A percentile compares a stretch with the other conserved stretches of the same genome.
These are phyloP conservation scores for Nematostella vectensis DNA, from an alignment of 92 coral and sea anemone species.

Conservation along the genomic window DNA sequence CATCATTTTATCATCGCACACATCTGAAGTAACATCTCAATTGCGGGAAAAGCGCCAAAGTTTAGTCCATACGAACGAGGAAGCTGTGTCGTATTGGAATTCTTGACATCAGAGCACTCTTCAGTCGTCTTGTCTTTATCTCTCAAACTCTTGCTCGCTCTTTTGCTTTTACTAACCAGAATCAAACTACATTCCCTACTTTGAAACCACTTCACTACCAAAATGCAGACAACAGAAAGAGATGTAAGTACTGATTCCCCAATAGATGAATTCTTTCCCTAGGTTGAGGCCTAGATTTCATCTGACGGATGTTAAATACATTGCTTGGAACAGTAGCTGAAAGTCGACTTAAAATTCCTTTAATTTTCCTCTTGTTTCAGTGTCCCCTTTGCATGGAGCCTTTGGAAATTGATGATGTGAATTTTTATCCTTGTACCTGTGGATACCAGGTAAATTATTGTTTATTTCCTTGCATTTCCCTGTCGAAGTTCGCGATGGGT, in stretches of 20 bases:
- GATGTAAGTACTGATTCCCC: slow-evolving; percentile 27
- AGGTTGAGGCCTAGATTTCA: no score
- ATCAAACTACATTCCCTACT: neutral
- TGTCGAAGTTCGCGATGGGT: no score
- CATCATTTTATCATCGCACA: neutral
- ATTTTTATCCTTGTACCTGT: slow-evolving; percentile 96
- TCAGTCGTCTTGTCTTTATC: neutral
- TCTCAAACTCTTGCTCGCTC: slow-evolving; percentile 14
- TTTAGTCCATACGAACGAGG: neutral
- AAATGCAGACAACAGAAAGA: slow-evolving; percentile 55
- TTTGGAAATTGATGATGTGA: slow-evolving; percentile 97
- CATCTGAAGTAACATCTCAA: neutral
- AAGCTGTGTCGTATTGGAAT: neutral
- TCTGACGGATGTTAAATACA: no score
- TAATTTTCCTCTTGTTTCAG: slow-evolving; percentile 19
- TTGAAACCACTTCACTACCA: neutral
- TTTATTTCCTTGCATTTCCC: no score
- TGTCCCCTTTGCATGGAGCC: slow-evolving; percentile 99
- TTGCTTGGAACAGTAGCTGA: no score
- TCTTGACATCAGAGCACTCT: slow-evolving; percentile 2
- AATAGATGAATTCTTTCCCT: neutral
- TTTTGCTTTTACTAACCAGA: slow-evolving; percentile 7
- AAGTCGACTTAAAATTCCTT: no score
- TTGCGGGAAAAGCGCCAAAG: neutral
- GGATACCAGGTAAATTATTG: slow-evolving; percentile 83